Base-by-base conservation (phyloP, 2,888 invertebrate species). In the Conops quadrifasciatus region DNA sequence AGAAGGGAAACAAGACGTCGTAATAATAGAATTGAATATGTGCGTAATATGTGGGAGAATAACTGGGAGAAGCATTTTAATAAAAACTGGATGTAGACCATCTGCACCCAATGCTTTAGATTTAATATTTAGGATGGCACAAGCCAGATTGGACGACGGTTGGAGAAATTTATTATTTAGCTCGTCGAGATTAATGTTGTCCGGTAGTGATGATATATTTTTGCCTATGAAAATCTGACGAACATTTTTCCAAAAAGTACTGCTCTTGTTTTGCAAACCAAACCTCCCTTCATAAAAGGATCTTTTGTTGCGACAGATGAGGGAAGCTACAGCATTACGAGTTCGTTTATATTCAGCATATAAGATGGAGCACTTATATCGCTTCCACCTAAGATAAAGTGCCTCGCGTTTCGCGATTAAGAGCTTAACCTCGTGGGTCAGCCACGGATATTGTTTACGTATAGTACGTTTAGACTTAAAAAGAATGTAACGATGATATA, bases 301-400 rank as follows among this genome's bases (percentile, higher is more conserved):
- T 51, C n/a, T 51, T 16, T 51, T 51, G n/a, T 51, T 51, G 51
- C 51, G 51, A 51, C 51, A n/a, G n/a, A n/a, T n/a, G n/a, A n/a
- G n/a, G n/a, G n/a, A n/a, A n/a, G n/a, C n/a, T n/a, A n/a, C n/a
- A n/a, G n/a, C n/a, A n/a, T n/a, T n/a, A n/a, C n/a, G n/a, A n/a
- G n/a, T n/a, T n/a, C n/a, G n/a, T n/a, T n/a, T n/a, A n/a, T n/a
- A n/a, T n/a, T n/a, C n/a, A n/a, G n/a, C n/a, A n/a, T n/a, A n/a
- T n/a, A n/a, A n/a, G n/a, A 51, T 16, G 15, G 51, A n/a, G n/a
- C n/a, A 51, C 51, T 51, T 51, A 16, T 51, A 9, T 51, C 11
- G 51, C 13, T 43, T 43, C 45, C 11, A n/a, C n/a, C 9, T 51
- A 51, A n/a, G n/a, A 16, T 4, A 51, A 16, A 51, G n/a, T 51